A percentile compares a stretch with the other conserved stretches of the same genome.
Evolutionary conservation across 2,113 vertebrate genomes (phyloP).

Genomic region (Elaphurus davidianus): DNA sequence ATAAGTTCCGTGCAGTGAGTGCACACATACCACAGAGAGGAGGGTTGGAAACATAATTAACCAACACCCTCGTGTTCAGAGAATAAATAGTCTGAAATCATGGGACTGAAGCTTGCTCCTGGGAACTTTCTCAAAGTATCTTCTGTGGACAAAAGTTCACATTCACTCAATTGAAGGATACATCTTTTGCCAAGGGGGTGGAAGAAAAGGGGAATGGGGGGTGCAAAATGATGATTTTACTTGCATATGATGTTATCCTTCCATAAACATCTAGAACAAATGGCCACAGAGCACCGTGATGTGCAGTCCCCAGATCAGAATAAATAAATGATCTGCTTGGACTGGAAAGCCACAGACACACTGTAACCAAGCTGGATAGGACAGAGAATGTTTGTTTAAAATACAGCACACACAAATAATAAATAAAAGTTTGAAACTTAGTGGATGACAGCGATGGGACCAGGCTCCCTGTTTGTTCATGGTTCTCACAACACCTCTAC

Average conservation of each 20-base stretch:
- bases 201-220: not conserved
- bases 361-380: not conserved
- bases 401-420: not conserved
- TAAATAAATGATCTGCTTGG: slow-evolving; percentile 12
- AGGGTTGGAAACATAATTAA: slow-evolving; percentile 66
- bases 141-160: slow-evolving; percentile 58
- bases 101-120: slow-evolving; percentile 67
- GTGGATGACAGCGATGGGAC: not conserved
- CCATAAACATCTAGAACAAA: slow-evolving; percentile 71
- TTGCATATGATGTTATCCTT: slow-evolving; percentile 69
- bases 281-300: not conserved
- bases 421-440: slow-evolving; percentile 22
- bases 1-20: slow-evolving; percentile 76
- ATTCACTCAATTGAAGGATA: slow-evolving; percentile 64
- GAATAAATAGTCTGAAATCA: slow-evolving; percentile 83
- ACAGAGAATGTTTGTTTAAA: not conserved
- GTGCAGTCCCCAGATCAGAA: not conserved
- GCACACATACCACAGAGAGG: slow-evolving; percentile 76
- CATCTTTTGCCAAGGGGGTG: slow-evolving; percentile 20
- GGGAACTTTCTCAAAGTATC: slow-evolving; percentile 65
- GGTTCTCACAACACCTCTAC: not conserved
- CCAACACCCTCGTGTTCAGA: slow-evolving; percentile 70
- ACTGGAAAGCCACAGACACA: not conserved
- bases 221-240: slow-evolving; percentile 44
- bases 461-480: not conserved